These are phyloP conservation scores for Neosilurus hyrtlii DNA, from an alignment of 2,797 vertebrate species.

Conservation along the genomic window DNA sequence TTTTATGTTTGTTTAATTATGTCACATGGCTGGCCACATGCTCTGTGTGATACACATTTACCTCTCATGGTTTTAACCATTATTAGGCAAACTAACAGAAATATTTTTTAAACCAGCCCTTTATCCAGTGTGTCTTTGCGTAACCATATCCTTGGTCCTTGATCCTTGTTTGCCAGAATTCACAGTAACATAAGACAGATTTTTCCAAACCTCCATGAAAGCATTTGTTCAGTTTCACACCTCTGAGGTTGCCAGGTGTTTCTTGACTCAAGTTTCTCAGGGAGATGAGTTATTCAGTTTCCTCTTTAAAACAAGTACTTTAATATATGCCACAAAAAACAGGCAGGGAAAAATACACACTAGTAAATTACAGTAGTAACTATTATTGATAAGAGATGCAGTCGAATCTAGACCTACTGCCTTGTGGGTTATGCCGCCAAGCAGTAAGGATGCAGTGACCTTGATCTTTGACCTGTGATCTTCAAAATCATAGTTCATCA, in stretches of 20 bases:
- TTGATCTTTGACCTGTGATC: no score
- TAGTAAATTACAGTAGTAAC: not conserved
- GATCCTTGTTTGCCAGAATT: conserved; percentile 9
- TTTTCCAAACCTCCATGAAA: not conserved
- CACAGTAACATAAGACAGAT: not conserved
- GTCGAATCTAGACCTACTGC: no score
- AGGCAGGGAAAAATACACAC: not conserved
- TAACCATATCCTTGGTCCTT: not conserved
- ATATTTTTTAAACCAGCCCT: not conserved
- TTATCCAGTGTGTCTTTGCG: not conserved
- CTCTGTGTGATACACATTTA: not conserved
- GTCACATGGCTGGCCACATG: not conserved
- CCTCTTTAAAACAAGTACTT: not conserved
- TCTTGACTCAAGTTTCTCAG: not conserved
- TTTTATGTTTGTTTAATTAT: not conserved
- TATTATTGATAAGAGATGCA: no score
- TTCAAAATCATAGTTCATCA: no score
- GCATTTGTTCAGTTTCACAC: conserved; percentile 19
- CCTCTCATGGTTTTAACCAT: not conserved
- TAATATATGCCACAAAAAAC: not conserved
- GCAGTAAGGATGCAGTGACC: no score
- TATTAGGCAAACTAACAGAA: not conserved
- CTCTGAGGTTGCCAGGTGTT: conserved; percentile 4
- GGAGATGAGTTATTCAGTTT: not conserved
- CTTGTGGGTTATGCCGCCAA: no score